Evolutionary conservation across 1,140 invertebrate species (phyloP).

Genomic region (Scaptomyza pallida): DNA sequence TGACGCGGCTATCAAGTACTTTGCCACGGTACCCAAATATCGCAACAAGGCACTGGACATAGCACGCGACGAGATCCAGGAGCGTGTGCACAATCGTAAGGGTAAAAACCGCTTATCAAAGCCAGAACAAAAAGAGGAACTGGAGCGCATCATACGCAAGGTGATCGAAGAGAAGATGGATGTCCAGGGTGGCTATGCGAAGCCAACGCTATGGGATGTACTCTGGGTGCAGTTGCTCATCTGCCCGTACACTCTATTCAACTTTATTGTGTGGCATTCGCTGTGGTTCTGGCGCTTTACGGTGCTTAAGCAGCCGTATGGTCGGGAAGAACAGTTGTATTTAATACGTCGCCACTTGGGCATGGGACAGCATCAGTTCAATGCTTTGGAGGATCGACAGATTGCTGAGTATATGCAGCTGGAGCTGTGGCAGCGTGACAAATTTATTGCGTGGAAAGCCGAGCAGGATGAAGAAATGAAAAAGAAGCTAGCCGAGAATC

Average conservation of each 20-base stretch:
- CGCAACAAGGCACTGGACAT: slow-evolving; percentile 92
- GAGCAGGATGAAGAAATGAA: slow-evolving; percentile 93
- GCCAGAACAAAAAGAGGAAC: slow-evolving; percentile 91
- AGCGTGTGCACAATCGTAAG: slow-evolving; percentile 85
- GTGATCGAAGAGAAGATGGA: slow-evolving; percentile 96
- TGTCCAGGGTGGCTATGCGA: slow-evolving; percentile 94
- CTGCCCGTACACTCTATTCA: slow-evolving; percentile 89
- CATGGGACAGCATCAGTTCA: slow-evolving; percentile 88
- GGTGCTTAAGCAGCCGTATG: slow-evolving; percentile 90
- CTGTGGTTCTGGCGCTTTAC: slow-evolving; percentile 92
- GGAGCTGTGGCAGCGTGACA: slow-evolving; percentile 92
- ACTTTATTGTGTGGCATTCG: slow-evolving; percentile 90
- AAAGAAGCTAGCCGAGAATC: slow-evolving; percentile 90
- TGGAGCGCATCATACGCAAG: slow-evolving; percentile 88
- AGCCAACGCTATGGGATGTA: slow-evolving; percentile 90
- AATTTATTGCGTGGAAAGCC: slow-evolving; percentile 91
- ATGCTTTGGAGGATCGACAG: slow-evolving; percentile 89
- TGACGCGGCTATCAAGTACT: slow-evolving; percentile 93
- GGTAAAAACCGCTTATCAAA: slow-evolving; percentile 86
- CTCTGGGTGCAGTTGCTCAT: slow-evolving; percentile 93
- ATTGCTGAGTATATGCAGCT: slow-evolving; percentile 89
- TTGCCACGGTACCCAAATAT: slow-evolving; percentile 94
- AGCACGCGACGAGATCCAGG: slow-evolving; percentile 89
- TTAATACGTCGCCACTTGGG: slow-evolving; percentile 92
- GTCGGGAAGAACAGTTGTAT: slow-evolving; percentile 92